phyloP scores from a whole-genome alignment of 1,140 invertebrate species.

The Cephus cinctus region DNA sequence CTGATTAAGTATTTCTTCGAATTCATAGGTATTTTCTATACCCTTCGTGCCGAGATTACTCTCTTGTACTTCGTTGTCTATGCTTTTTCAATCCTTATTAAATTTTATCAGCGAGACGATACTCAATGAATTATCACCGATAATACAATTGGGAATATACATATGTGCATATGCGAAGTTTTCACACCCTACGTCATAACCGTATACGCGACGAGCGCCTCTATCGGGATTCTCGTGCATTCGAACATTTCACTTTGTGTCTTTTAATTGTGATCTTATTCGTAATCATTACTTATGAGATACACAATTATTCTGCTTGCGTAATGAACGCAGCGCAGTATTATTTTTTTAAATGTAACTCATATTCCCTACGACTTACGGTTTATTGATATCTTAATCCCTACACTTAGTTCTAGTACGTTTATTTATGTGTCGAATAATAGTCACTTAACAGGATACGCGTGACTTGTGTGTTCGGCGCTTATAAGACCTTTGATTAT shows the following conservation, averaged over 20 bases:
- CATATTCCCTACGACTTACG: background rate
- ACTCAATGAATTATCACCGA: background rate
- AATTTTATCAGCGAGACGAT: background rate
- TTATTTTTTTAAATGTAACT: conserved; percentile 13
- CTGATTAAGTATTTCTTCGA: too few species aligned
- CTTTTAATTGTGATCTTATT: too few species aligned
- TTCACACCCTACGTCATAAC: background rate
- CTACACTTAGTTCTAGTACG: conserved; percentile 1
- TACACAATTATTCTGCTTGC: too few species aligned
- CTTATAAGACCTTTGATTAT: background rate
- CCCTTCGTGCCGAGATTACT: too few species aligned
- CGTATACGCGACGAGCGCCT: background rate
- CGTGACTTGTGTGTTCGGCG: background rate
- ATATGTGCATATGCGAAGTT: background rate
- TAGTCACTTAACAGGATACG: conserved; percentile 1
- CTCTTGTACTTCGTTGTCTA: background rate
- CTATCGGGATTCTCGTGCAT: background rate
- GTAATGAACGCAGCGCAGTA: conserved; percentile 16
- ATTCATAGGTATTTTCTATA: too few species aligned
- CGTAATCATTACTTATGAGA: too few species aligned
- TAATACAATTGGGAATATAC: too few species aligned
- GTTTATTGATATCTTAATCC: background rate
- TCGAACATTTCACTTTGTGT: conserved; percentile 25
- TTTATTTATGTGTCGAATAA: conserved; percentile 1
- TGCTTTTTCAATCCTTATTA: background rate